Base-by-base conservation (phyloP, 2,888 invertebrate genomes). In the Pyralis farinalis region DNA sequence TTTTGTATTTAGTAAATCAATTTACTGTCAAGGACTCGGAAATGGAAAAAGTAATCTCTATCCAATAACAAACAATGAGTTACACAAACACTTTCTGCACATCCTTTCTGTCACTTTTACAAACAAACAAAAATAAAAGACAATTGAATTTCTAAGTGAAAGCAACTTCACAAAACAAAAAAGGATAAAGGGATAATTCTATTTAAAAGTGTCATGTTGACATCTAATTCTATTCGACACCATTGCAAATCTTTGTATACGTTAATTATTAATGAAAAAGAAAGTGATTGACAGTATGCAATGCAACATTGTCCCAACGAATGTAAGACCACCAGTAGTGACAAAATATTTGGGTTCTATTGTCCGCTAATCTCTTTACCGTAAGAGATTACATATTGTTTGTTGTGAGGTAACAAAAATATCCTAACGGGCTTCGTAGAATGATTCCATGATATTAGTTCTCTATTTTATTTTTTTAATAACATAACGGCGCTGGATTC, bases 301-400 rank as follows among this genome's bases (percentile, higher is more conserved):
- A 56, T 53, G 48, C 44, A 56, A 65, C 67, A 71, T 71, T 51
- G 51, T 50, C 16, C 16, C 16, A 16, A 16, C 2, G 47, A 49
- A 46, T 66, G 71, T 77, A 59, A 77, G 82, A 84, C 87, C 86
- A 81, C 83, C 84, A 77, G 57, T 78, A 71, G 79, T 75, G 82
- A 73, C 87, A 83, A 85, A 87, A 87, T 86, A 87, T 88, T 86
- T 76, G 69, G 71, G 55, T 58, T 34, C 77, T 78, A 71, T 74
- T 72, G 71, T 61, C 57, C 58, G 52, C 49, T 62, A 58, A 69
- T 59, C 71, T 65, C 54, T 53, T 55, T 63, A 66, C 16, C 66
- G 65, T 56, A 53, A 43, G 37, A 62, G 78, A 79, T 80, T 78
- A 77, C 34, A 43, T 47, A 53, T 57, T 51, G 63, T 61, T 45